Base-by-base conservation (phyloP, 2,888 invertebrate species). In the Drosophila colorata region DNA sequence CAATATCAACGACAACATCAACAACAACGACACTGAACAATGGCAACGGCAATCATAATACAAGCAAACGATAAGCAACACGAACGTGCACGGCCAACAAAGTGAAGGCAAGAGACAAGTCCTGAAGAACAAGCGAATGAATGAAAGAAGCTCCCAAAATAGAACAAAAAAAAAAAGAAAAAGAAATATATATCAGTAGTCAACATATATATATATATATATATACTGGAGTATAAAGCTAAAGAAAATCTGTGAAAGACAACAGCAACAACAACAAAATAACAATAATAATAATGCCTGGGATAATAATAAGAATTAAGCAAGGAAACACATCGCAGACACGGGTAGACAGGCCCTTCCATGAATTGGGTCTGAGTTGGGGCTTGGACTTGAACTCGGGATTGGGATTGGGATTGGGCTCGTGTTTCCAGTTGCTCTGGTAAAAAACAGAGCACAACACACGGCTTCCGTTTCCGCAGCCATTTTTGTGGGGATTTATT, bases 401-500 rank as follows among this genome's bases (percentile, higher is more conserved):
- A 5, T 18, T 48, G 53, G 52, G 43, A 38, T 49, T 55, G 40
- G n/a, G 44, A 9, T 52, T 51, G 51, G 66, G 60, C 53, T 69
- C 38, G 35, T 61, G 74, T 55, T 69, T 38, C 47, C 33, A 51
- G 59, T 41, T 38, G 51, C 31, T 25, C 9, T n/a, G 14, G 31
- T 37, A 33, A 40, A 48, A 47, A 61, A 66, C 65, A 48, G 63
- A 71, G 69, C 68, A 82, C 71, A 88, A 87, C 81, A 87, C 88
- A 85, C 88, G 81, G 87, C 89, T 88, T 88, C 85, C 89, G 89
- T 78, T 86, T 86, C 89, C 85, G 83, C 89, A 84, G 87, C 80
- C 83, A 88, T 79, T 88, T 90, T 88, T 82, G 86, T 83, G 84
- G 88, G 89, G 81, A 88, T 90, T 90, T 90, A 90, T 90, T 90